Percentiles rank a stretch among this genome's conserved stretches.
phyloP scores from a whole-genome alignment of 2,113 vertebrate species.

The Corapipo altera region DNA sequence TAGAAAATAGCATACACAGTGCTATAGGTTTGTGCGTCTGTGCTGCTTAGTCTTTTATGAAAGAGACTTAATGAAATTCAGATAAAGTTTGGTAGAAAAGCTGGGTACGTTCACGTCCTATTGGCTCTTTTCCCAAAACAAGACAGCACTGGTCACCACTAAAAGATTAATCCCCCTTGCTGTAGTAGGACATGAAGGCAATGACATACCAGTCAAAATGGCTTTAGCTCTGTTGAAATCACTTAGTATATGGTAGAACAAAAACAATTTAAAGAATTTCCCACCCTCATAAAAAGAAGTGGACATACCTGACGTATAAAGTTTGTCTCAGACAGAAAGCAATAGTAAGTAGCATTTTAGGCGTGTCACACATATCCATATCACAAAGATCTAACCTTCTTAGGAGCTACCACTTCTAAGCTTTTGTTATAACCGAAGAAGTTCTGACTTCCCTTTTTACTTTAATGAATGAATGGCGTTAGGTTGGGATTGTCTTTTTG shows the following conservation, averaged over 20 bases:
- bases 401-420: neutral
- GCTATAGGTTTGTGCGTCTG: neutral
- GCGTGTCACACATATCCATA: rapidly evolving
- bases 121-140: neutral
- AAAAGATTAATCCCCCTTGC: rapidly evolving
- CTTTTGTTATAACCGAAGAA: neutral
- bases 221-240: neutral
- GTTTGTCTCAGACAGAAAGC: neutral
- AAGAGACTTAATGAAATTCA: neutral
- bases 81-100: neutral
- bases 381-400: neutral
- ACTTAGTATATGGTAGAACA: neutral
- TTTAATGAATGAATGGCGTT: neutral
- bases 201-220: neutral
- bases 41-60: neutral
- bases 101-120: rapidly evolving
- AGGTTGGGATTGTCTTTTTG: neutral
- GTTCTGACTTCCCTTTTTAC: neutral
- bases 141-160: neutral
- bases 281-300: neutral
- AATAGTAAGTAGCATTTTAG: neutral
- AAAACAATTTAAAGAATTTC: neutral
- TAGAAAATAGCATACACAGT: neutral
- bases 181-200: neutral
- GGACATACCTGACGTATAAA: neutral